Conservation (phyloP, 2,113 vertebrate genomes). For the Malaclemys terrapin region DNA sequence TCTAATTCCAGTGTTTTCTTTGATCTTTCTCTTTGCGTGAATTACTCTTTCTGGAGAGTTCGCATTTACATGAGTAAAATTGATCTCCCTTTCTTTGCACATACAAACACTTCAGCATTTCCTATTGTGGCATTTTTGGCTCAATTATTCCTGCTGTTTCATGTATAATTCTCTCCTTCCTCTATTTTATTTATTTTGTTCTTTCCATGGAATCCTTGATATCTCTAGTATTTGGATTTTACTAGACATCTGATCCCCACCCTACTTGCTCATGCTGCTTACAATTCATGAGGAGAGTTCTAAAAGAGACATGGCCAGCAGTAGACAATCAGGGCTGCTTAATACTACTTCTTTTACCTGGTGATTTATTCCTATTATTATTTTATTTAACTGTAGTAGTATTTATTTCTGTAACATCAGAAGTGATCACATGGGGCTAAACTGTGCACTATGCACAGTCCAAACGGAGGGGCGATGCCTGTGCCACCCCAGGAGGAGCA, state of each 20-base stretch:
- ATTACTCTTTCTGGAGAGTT: constrained; percentile 44
- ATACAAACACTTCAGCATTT: not conserved
- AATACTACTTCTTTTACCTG: not conserved
- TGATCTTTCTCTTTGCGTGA: constrained; percentile 59
- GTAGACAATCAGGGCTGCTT: not conserved
- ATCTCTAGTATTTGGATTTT: not conserved
- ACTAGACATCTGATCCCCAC: not conserved
- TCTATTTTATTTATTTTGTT: not conserved
- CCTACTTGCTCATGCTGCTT: not conserved
- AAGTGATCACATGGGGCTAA: not conserved
- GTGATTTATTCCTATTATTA: not conserved
- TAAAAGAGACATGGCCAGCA: not conserved
- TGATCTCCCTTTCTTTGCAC: constrained; percentile 29
- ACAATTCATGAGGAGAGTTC: rapidly evolving
- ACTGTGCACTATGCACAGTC: rapidly evolving
- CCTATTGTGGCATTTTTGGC: not conserved
- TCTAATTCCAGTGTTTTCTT: constrained; percentile 63
- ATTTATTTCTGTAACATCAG: not conserved
- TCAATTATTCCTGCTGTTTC: not conserved
- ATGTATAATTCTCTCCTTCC: not conserved
- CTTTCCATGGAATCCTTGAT: not conserved
- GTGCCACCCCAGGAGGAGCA: not conserved
- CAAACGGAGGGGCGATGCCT: not conserved
- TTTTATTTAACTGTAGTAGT: not conserved
- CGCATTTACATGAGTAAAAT: constrained; percentile 26